phyloP scores from a whole-genome alignment of 2,888 invertebrate genomes.

The Crocallis elinguaria region DNA sequence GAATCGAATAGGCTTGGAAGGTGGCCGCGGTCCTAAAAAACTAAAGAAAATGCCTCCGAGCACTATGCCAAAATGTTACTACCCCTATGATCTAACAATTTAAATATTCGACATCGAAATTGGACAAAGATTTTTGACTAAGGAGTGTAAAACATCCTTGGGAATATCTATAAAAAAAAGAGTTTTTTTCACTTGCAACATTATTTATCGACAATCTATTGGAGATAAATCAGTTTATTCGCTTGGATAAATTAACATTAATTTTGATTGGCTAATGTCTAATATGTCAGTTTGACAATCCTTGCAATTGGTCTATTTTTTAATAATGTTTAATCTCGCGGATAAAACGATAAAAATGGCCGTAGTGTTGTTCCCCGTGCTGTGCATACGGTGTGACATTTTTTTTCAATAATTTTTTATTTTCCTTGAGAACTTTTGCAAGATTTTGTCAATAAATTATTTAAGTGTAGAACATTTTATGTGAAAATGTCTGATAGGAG shows the following conservation, averaged over 20 bases:
- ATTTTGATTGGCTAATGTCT: conserved; percentile 40
- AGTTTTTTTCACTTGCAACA: too few species aligned
- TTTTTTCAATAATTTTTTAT: conserved; percentile 59
- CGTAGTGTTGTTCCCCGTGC: conserved; percentile 72
- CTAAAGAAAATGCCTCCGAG: too few species aligned
- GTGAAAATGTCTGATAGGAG: conserved; percentile 78
- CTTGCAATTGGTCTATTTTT: conserved; percentile 50
- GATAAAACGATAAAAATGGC: conserved; percentile 74
- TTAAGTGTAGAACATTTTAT: conserved; percentile 36
- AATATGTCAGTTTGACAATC: conserved; percentile 28
- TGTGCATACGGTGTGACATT: conserved; percentile 59
- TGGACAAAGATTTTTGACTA: too few species aligned
- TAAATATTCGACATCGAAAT: too few species aligned
- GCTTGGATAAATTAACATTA: background rate
- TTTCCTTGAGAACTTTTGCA: conserved; percentile 42
- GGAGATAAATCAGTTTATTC: too few species aligned
- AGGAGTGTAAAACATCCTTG: too few species aligned
- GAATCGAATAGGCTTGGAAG: too few species aligned
- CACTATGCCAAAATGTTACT: too few species aligned
- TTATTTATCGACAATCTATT: too few species aligned
- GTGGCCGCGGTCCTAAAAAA: too few species aligned
- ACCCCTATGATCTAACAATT: too few species aligned
- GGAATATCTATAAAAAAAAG: too few species aligned
- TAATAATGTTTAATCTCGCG: conserved; percentile 62
- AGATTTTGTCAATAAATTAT: conserved; percentile 40